These are phyloP conservation scores for Anagrus nilaparvatae DNA, from an alignment of 1,140 invertebrate genomes.

Conservation along the genomic window DNA sequence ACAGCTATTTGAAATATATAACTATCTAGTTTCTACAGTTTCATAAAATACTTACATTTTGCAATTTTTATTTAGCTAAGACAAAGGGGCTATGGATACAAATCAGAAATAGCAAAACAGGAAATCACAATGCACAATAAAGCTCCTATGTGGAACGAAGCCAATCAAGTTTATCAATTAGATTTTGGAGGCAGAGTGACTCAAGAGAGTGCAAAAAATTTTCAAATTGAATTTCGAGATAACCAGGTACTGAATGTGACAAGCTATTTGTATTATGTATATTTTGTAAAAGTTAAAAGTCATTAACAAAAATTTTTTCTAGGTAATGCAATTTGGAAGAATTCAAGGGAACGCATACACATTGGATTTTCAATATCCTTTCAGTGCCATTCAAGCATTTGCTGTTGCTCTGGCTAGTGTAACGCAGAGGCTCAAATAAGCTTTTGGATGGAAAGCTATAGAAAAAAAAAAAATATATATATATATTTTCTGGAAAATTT, in stretches of 20 bases:
- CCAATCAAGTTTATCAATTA: constrained; percentile 96
- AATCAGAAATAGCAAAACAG: constrained; percentile 45
- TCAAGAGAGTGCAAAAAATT: constrained; percentile 98
- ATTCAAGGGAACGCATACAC: constrained; percentile 99
- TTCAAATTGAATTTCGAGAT: constrained; percentile 95
- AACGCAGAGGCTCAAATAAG: constrained; percentile 93
- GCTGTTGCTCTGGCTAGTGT: constrained; percentile 96
- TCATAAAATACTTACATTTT: not conserved
- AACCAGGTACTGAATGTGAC: constrained; percentile 67
- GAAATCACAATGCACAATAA: constrained; percentile 98
- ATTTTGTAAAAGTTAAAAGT: too few relatives aligned
- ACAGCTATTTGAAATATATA: not conserved
- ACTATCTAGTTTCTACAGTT: not conserved
- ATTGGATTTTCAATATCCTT: constrained; percentile 97
- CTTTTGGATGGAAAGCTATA: constrained; percentile 18
- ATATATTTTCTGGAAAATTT: constrained; percentile 14
- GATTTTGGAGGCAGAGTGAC: constrained; percentile 99
- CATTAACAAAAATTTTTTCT: too few relatives aligned
- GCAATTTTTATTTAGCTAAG: constrained; percentile 44
- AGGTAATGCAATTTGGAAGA: constrained; percentile 99
- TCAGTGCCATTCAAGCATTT: constrained; percentile 96
- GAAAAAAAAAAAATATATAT: constrained; percentile 25
- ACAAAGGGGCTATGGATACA: constrained; percentile 45
- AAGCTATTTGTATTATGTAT: not conserved
- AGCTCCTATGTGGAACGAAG: constrained; percentile 99